Percentiles rank a stretch among this genome's conserved stretches.
phyloP scores from a whole-genome alignment of 2,113 vertebrate species.

The Elephas maximus region DNA sequence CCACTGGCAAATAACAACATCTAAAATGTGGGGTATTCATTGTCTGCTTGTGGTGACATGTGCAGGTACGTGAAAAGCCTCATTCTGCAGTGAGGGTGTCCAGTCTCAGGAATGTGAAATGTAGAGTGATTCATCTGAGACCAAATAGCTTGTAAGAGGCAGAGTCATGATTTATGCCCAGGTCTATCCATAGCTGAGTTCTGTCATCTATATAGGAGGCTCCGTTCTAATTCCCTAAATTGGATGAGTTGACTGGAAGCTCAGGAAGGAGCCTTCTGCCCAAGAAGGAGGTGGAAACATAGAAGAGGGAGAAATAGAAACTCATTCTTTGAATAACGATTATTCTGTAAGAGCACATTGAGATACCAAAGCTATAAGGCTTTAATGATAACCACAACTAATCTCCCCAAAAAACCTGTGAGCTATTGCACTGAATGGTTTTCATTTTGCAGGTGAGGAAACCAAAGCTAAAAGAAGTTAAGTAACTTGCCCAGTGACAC shows the following conservation, averaged over 20 bases:
- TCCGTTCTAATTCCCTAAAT: neutral
- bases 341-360: neutral
- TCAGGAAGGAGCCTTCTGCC: neutral
- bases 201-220: neutral
- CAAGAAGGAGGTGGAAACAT: neutral
- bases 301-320: neutral
- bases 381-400: neutral
- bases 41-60: neutral
- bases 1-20: neutral
- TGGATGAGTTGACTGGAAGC: neutral
- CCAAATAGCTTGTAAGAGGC: neutral
- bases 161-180: neutral
- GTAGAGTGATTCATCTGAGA: neutral
- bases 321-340: neutral
- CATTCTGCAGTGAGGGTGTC: neutral
- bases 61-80: neutral
- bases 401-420: neutral
- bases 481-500: neutral
- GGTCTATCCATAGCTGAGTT: neutral
- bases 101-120: neutral
- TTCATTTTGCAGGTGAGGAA: neutral
- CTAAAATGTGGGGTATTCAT: neutral
- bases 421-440: neutral
- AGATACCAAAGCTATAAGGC: neutral
- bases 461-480: neutral